A percentile compares a stretch with the other conserved stretches of the same genome.
These are phyloP conservation scores for Tragelaphus buxtoni DNA, from an alignment of 2,113 vertebrate genomes.

Conservation along the genomic window DNA sequence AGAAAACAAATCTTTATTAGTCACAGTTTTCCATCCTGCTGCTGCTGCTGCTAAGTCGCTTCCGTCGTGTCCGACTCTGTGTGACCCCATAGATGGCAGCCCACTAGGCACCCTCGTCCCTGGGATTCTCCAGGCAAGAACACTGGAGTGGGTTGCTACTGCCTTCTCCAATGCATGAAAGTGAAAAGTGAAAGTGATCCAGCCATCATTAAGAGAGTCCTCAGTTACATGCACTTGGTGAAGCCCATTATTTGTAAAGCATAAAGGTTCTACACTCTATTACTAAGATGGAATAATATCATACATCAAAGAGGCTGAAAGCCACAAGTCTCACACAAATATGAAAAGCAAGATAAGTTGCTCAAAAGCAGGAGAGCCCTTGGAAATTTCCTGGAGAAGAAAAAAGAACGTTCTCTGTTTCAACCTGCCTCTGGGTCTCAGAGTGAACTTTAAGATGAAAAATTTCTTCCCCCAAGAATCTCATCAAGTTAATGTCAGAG, in stretches of 20 bases:
- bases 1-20: slow-evolving; percentile 24
- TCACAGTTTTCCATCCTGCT: neutral
- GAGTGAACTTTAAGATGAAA: neutral
- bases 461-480: neutral
- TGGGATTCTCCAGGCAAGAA: too few relatives aligned
- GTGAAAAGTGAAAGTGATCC: neutral
- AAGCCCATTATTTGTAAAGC: slow-evolving; percentile 1
- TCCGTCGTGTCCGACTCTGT: too few relatives aligned
- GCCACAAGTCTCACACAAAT: slow-evolving; percentile 22
- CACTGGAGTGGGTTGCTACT: too few relatives aligned
- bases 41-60: too few relatives aligned
- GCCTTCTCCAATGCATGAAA: too few relatives aligned
- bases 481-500: neutral
- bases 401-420: neutral
- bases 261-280: neutral
- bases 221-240: neutral
- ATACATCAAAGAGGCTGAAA: slow-evolving; percentile 40
- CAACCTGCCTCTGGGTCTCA: slow-evolving; percentile 8
- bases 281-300: slow-evolving; percentile 17
- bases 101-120: too few relatives aligned
- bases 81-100: too few relatives aligned
- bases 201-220: neutral
- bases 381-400: neutral
- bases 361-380: slow-evolving; percentile 30
- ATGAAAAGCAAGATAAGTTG: slow-evolving; percentile 18